These are phyloP conservation scores for Micrasema minimum DNA, from an alignment of 1,140 invertebrate genomes.

Conservation along the genomic window DNA sequence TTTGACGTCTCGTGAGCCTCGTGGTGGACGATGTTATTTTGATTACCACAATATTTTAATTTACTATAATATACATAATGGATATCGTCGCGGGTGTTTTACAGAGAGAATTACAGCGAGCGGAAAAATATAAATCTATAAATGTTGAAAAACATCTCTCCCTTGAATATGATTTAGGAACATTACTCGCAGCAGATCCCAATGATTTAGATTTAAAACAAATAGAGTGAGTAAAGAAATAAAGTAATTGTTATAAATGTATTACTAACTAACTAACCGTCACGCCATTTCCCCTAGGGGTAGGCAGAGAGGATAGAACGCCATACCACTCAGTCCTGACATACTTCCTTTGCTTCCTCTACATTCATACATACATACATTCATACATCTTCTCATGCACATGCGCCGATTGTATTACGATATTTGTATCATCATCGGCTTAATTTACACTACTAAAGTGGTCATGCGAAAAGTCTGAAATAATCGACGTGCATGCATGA, in stretches of 20 bases:
- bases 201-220: slow-evolving; percentile 71
- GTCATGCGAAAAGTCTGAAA: no score
- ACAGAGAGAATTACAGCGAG: slow-evolving; percentile 69
- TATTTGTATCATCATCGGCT: no score
- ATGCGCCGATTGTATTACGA: no score
- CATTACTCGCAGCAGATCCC: slow-evolving; percentile 73
- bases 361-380: no score
- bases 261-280: no score
- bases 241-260: slow-evolving; percentile 4
- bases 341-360: no score
- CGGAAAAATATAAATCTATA: slow-evolving; percentile 74
- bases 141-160: slow-evolving; percentile 78
- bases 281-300: no score
- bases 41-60: neutral
- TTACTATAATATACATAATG: slow-evolving; percentile 61
- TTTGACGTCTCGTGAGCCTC: slow-evolving; percentile 3
- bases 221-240: slow-evolving; percentile 32
- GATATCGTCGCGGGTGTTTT: slow-evolving; percentile 74
- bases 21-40: slow-evolving; percentile 5
- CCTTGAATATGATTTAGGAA: slow-evolving; percentile 77
- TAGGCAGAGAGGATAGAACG: no score
- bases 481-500: no score
- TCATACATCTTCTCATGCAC: no score
- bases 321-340: no score
- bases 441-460: no score